Percentiles rank a stretch among this genome's conserved stretches.
Evolutionary conservation across 2,888 invertebrate genomes (phyloP).

Genomic region (Aelia acuminata): DNA sequence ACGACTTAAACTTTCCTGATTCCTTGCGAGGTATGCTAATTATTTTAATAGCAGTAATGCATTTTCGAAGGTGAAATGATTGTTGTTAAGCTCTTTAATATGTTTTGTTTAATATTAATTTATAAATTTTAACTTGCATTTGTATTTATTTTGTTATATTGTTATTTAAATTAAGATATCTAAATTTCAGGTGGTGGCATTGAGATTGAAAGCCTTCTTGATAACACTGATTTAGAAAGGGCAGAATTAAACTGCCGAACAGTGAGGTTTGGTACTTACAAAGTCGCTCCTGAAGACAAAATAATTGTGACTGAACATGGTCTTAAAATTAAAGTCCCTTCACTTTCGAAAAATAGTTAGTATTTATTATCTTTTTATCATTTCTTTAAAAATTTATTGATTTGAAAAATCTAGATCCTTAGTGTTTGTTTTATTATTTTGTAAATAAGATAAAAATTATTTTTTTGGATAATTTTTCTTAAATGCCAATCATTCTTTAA

Average conservation of each 20-base stretch:
- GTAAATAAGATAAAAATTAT: no score
- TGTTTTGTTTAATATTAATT: no score
- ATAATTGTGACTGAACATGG: constrained; percentile 73
- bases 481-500: no score
- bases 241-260: constrained; percentile 80
- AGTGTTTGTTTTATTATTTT: no score
- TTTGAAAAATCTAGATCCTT: no score
- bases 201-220: constrained; percentile 68
- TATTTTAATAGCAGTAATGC: no score
- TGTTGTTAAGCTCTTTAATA: no score
- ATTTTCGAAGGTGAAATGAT: no score
- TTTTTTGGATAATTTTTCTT: no score
- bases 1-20: constrained; percentile 67
- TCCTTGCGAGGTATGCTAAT: constrained; percentile 41
- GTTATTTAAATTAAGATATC: constrained; percentile 15
- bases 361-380: not conserved
- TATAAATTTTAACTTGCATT: no score
- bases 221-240: constrained; percentile 71
- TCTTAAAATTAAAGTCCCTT: constrained; percentile 70
- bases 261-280: constrained; percentile 88
- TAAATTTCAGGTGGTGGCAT: constrained; percentile 72
- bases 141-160: no score
- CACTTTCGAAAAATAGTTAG: constrained; percentile 69
- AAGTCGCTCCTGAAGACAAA: constrained; percentile 81
- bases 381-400: no score